Evolutionary conservation across 1,140 invertebrate species (phyloP), one percentile per base, ranked within the genome.

Genomic region (Drosophila ohnishii): DNA sequence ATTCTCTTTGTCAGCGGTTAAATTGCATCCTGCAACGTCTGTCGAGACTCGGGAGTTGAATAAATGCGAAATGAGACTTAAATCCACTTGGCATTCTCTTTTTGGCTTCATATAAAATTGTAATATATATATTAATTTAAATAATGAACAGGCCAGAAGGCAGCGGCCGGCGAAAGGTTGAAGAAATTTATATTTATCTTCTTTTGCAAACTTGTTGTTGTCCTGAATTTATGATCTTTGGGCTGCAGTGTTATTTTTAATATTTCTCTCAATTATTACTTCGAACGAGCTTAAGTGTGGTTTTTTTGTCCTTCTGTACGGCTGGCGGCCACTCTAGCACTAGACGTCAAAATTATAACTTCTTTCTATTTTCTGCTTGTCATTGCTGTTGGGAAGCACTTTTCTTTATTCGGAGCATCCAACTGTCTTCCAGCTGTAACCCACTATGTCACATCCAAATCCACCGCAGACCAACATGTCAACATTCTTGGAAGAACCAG

Each of bases 101-200:
- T 63, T 51, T 56, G 53, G 42, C 62, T 75, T 76, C 47, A 82
- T 75, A 67, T 53, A 72, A 76, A 69, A 57, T 51, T 51, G 44
- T 69, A 76, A 87, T 87, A 79, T 76, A 76, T 82, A 71, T 87
- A 86, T 79, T 87, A 73, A 86, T 76, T 76, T 65, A 71, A 73
- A 63, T 86, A 81, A 85, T 75, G 70, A 35, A 25, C 59, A 34
- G 57, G 25, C 32, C 47, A 65, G 59, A 74, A 62, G 42, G 51
- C 42, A 42, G 5, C 25, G 55, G 25, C 11, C 19, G 22, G 8
- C 19, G 47, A 35, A 14, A 32, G 22, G 8, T 39, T 66, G 48
- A 85, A 55, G 51, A 71, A 65, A 82, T 79, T 63, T 78, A 48
- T 62, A 44, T 69, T 6, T 11, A 28, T 30, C 11, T 22, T 10